Evolutionary conservation across 2,113 vertebrate genomes (phyloP), one percentile per base, ranked within the genome.

Genomic region (Anguilla japonica): DNA sequence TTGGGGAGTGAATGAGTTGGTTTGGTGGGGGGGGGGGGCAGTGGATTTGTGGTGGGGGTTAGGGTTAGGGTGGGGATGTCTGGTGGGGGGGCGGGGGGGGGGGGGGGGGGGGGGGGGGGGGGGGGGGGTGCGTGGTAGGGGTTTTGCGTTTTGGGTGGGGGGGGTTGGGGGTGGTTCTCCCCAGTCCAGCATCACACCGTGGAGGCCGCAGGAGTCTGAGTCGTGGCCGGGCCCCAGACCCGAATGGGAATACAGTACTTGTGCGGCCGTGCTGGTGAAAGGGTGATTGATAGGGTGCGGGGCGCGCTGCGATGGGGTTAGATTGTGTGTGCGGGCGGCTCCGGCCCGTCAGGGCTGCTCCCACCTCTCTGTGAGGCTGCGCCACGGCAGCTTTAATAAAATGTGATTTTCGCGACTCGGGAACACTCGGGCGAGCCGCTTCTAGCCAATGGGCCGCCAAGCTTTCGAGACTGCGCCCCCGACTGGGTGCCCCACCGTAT

Each of bases 261-360:
- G 2, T 97, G 97, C n/a, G 91, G 90, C 96, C 96, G 97, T 97
- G 97, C 97, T 98, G 98, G 99, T 99, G 97, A 98, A 99, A 96
- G 97, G 96, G 97, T 98, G 98, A 99, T 98, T 97, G 98, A 98
- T 97, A 96, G 96, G 96, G 94, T 95, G 96, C 96, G 96, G 96
- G 96, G 96, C 94, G 95, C 96, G 95, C 96, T 97, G 97, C 97
- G 96, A 97, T 97, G 97, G 97, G 97, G 98, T 98, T 99, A 99
- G 98, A 98, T 96, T 97, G 97, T 97, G 97, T 97, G 96, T 97
- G 97, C 96, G 97, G 96, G 97, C 96, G 92, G 95, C 93, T 92
- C 96, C 87, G 94, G 93, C 94, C 95, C 94, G 95, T 95, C 94
- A 95, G 94, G 95, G 95, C 94, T 95, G 93, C 94, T 94, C 93